These are phyloP conservation scores for Dipodomys ordii DNA, from an alignment of 2,113 vertebrate genomes.

Conservation along the genomic window DNA sequence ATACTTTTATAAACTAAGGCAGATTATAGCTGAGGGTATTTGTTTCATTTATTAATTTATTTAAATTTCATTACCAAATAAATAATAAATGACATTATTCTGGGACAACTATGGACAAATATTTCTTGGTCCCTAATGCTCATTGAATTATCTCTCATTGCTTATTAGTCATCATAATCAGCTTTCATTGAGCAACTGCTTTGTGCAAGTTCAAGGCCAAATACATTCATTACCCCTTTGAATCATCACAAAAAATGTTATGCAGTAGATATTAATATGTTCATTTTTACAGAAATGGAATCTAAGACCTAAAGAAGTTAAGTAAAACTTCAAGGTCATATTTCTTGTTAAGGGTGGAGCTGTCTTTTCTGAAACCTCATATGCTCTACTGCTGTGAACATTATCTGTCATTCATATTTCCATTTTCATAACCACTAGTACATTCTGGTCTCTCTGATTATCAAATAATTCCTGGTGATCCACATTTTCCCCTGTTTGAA, in stretches of 20 bases:
- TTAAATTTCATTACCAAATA: constrained; percentile 17
- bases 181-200: background rate
- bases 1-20: constrained; percentile 30
- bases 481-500: background rate
- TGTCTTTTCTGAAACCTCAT: background rate
- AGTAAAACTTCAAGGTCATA: background rate
- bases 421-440: background rate
- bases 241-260: constrained; percentile 3
- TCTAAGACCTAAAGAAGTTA: background rate
- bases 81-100: background rate
- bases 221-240: background rate
- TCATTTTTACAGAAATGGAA: background rate
- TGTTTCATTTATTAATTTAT: constrained; percentile 21
- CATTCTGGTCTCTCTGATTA: background rate
- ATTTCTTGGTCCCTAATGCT: background rate
- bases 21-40: background rate
- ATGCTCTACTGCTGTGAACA: background rate
- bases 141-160: background rate
- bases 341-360: background rate
- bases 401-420: background rate
- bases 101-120: background rate
- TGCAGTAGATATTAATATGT: background rate
- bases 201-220: background rate
- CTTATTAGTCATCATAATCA: background rate
- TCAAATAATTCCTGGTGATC: background rate